Evolutionary conservation across 2,888 invertebrate genomes (phyloP), one percentile per base, ranked within the genome.

Genomic region (Callimorpha dominula): DNA sequence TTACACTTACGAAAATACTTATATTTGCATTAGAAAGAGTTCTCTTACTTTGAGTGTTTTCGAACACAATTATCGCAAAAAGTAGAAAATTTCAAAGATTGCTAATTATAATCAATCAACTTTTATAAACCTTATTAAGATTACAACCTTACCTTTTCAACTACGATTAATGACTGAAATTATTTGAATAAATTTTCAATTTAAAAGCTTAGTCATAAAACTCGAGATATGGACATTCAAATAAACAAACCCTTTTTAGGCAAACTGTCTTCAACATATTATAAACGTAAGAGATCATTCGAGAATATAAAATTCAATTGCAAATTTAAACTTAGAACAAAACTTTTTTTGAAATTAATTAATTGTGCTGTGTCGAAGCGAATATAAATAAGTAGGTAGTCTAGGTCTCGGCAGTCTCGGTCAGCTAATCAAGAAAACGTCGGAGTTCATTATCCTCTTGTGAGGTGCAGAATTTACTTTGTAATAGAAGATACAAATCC

Each of bases 361-460:
- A n/a, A 62, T 62, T 70, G 68, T 75, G 69, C 72, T 17, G 20
- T 70, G 66, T 63, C 73, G 68, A 66, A 66, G 70, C 17, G 17
- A 63, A 63, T 67, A 67, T 66, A 72, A 72, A 70, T 80, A 74
- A 79, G 63, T 63, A 42, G 17, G 42, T n/a, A 80, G 75, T 78
- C 65, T 65, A 66, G 65, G 70, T 73, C 63, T 62, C n/a, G 17
- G 42, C 12, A 80, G 75, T 76, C 65, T 65, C 65, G 65, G 70
- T 73, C 63, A 62, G 74, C 80, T 81, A 78, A 80, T 81, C 75
- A 79, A 75, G 81, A 74, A 71, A 81, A 77, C 78, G 76, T 76
- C 77, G 72, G 71, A 52, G 63, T 76, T 76, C 31, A 31, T 31
- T 31, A 31, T 31, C 31, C 2, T n/a, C n/a, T n/a, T n/a, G n/a